phyloP scores from a whole-genome alignment of 35 echinoderm and acorn worm species.

The Eucidaris tribuloides region DNA sequence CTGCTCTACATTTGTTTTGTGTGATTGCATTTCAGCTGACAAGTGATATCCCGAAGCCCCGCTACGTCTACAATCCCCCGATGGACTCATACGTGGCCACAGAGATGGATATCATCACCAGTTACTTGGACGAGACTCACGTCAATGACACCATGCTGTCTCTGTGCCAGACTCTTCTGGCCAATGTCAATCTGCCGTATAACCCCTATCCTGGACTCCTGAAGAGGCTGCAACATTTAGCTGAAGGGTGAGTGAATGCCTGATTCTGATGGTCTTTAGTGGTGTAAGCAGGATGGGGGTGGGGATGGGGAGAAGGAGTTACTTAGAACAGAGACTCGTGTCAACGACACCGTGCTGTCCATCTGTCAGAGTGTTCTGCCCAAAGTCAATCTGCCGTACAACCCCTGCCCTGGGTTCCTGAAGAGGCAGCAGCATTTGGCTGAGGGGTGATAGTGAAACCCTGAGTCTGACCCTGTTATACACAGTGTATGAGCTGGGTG shows the following conservation, averaged over 20 bases:
- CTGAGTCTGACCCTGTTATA: too few relatives aligned
- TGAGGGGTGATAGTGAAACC: too few relatives aligned
- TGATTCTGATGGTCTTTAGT: too few relatives aligned
- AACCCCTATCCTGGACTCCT: conserved; percentile 59
- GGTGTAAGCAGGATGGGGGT: too few relatives aligned
- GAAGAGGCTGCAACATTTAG: conserved; percentile 7
- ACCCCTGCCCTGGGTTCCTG: conserved; percentile 54
- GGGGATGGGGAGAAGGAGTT: too few relatives aligned
- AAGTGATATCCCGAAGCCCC: neutral
- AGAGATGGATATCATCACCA: conserved; percentile 24
- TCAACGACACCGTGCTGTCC: too few relatives aligned
- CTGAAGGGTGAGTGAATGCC: conserved; percentile 64
- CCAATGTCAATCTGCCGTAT: conserved; percentile 43
- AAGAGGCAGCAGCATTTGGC: conserved; percentile 11
- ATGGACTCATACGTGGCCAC: conserved; percentile 8
- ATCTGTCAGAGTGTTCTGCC: conserved; percentile 18
- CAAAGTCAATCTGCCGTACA: conserved; percentile 51
- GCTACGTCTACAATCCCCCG: neutral
- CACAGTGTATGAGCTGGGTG: too few relatives aligned
- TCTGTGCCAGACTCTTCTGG: conserved; percentile 20
- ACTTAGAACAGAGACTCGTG: too few relatives aligned
- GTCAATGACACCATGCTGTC: conserved; percentile 31
- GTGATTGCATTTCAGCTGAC: neutral
- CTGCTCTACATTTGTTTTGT: neutral
- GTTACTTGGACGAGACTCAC: conserved; percentile 36